Conservation (phyloP, 2,888 invertebrate species). For the Gryllus longicercus region DNA sequence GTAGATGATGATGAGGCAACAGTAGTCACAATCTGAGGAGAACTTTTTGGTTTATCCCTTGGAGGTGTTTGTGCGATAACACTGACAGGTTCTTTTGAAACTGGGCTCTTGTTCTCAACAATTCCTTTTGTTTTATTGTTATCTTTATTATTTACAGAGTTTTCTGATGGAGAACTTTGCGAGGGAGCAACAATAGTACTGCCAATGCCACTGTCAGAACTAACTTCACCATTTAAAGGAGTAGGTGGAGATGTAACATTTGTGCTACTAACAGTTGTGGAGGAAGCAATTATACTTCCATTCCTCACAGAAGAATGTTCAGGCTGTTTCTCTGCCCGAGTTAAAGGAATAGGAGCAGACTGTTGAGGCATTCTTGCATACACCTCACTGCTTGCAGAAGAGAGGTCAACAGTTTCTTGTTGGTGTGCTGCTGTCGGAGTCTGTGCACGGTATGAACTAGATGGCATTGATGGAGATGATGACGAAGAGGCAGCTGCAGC, state of each 20-base stretch:
- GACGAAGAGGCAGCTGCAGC: background rate
- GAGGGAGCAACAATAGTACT: conserved; percentile 45
- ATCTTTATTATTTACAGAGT: background rate
- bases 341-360: conserved; percentile 46
- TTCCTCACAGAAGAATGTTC: conserved; percentile 40
- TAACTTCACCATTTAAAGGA: conserved; percentile 47
- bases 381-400: conserved; percentile 45
- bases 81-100: conserved; percentile 30
- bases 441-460: conserved; percentile 29
- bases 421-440: conserved; percentile 27
- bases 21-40: background rate
- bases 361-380: conserved; percentile 45
- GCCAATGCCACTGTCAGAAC: conserved; percentile 46
- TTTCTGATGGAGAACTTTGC: conserved; percentile 42
- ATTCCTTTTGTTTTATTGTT: conserved; percentile 23
- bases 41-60: conserved; percentile 21
- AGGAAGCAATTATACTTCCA: conserved; percentile 42
- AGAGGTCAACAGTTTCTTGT: conserved; percentile 42
- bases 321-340: conserved; percentile 45
- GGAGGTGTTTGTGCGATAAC: conserved; percentile 33
- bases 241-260: conserved; percentile 45
- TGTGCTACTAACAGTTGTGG: conserved; percentile 22
- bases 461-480: conserved; percentile 5
- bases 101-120: conserved; percentile 12
- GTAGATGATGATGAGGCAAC: background rate